These are phyloP conservation scores for Artemia sinica DNA, from an alignment of 2,888 invertebrate species.

Conservation along the genomic window DNA sequence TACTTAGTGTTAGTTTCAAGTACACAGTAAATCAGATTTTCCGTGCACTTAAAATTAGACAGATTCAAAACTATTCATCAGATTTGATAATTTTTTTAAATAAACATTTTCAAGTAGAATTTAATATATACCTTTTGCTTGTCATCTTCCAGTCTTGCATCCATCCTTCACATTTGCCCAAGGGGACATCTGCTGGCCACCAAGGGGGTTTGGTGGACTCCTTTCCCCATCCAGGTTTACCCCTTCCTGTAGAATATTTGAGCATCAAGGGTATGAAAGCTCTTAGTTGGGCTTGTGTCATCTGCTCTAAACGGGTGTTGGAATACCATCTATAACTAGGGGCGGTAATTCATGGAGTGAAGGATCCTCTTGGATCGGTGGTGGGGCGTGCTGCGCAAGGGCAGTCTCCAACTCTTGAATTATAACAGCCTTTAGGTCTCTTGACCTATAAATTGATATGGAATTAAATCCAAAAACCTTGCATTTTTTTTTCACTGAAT, in stretches of 20 bases:
- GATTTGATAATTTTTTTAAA: too few species aligned
- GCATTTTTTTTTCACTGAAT: too few species aligned
- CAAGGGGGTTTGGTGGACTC: conserved; percentile 87
- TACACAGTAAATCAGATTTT: too few species aligned
- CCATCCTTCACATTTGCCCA: conserved; percentile 98
- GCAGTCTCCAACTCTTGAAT: conserved; percentile 90
- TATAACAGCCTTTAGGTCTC: conserved; percentile 68
- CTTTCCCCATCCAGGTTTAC: conserved; percentile 94
- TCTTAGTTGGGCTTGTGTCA: conserved; percentile 91
- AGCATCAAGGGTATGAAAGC: conserved; percentile 95
- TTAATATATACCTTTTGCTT: conserved; percentile 63
- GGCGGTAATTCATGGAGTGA: conserved; percentile 87
- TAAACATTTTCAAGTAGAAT: too few species aligned
- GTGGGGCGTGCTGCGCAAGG: conserved; percentile 77
- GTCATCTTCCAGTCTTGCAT: conserved; percentile 84
- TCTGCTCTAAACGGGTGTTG: conserved; percentile 95
- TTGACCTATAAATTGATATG: conserved; percentile 39
- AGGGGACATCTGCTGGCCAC: conserved; percentile 92
- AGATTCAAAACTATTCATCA: too few species aligned
- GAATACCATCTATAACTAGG: conserved; percentile 88
- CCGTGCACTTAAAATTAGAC: too few species aligned
- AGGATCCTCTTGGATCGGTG: conserved; percentile 69
- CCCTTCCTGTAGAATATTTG: conserved; percentile 83
- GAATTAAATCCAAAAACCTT: not conserved
- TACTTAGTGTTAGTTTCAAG: too few species aligned